These are phyloP conservation scores for Pandemis heparana DNA, from an alignment of 2,888 invertebrate genomes.

Conservation along the genomic window DNA sequence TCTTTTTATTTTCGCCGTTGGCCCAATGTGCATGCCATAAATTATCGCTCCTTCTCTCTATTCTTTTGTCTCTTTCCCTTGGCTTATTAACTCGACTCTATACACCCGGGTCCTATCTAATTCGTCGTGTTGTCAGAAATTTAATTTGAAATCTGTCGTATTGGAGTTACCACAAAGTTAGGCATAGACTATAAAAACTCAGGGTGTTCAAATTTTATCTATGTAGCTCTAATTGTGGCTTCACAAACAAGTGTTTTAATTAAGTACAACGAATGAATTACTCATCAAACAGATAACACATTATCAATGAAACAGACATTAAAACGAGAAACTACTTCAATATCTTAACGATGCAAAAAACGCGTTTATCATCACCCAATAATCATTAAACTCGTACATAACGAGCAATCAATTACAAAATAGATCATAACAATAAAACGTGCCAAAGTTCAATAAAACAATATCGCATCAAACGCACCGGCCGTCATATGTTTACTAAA, in stretches of 20 bases:
- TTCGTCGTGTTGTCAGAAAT: constrained; percentile 62
- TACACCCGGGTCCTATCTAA: constrained; percentile 68
- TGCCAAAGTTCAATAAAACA: constrained; percentile 41
- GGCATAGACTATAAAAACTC: constrained; percentile 4
- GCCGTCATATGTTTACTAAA: constrained; percentile 65
- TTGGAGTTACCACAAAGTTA: constrained; percentile 8
- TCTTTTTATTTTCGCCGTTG: constrained; percentile 80
- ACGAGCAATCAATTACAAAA: constrained; percentile 27
- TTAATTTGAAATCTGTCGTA: constrained; percentile 60
- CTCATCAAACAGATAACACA: not conserved
- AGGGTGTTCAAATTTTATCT: not conserved
- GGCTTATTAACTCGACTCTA: constrained; percentile 75
- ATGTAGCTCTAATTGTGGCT: not conserved
- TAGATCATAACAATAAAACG: constrained; percentile 38
- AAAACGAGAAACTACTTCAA: not conserved
- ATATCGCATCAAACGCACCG: constrained; percentile 44
- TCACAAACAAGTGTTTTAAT: not conserved
- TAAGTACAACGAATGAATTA: not conserved
- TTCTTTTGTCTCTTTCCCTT: constrained; percentile 71
- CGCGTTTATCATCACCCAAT: constrained; percentile 23
- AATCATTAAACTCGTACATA: constrained; percentile 31
- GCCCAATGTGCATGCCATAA: constrained; percentile 84
- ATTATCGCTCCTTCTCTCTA: constrained; percentile 78
- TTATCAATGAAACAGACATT: constrained; percentile 14
- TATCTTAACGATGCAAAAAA: constrained; percentile 24